Conservation (phyloP, 2,888 invertebrate genomes). For the Scotopteryx bipunctaria region DNA sequence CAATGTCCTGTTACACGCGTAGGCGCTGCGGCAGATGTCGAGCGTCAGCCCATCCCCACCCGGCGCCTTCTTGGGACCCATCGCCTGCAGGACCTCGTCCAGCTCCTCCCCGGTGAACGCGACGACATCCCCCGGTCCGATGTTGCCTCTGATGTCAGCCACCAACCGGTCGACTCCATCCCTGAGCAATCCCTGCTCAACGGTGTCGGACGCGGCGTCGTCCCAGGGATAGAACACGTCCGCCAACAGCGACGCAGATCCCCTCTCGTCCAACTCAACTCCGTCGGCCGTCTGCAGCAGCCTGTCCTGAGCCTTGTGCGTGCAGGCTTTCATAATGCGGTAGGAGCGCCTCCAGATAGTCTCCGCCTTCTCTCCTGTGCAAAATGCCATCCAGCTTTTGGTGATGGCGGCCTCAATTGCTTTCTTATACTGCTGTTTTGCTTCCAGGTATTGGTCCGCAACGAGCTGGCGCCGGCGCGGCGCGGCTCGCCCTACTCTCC, state of each 20-base stretch:
- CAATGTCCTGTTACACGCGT: too few species aligned
- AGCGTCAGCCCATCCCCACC: too few species aligned
- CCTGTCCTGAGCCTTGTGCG: not conserved
- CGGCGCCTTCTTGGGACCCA: too few species aligned
- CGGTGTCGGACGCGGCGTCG: not conserved
- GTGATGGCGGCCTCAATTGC: not conserved
- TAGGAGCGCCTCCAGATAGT: not conserved
- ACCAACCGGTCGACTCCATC: too few species aligned
- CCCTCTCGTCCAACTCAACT: not conserved
- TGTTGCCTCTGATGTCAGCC: too few species aligned
- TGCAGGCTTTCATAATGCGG: not conserved
- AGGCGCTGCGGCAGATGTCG: too few species aligned
- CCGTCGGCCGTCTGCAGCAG: not conserved
- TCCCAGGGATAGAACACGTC: not conserved
- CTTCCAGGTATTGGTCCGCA: not conserved
- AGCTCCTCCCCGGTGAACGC: too few species aligned
- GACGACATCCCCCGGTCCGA: too few species aligned
- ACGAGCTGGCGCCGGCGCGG: not conserved
- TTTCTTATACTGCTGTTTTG: not conserved
- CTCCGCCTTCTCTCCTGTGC: not conserved
- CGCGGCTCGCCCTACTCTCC: not conserved
- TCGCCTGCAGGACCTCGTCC: too few species aligned
- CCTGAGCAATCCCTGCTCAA: not conserved
- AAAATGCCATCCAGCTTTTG: not conserved
- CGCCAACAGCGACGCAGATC: not conserved